These are phyloP conservation scores for Dioctria linearis DNA, from an alignment of 2,888 invertebrate species.

Conservation along the genomic window DNA sequence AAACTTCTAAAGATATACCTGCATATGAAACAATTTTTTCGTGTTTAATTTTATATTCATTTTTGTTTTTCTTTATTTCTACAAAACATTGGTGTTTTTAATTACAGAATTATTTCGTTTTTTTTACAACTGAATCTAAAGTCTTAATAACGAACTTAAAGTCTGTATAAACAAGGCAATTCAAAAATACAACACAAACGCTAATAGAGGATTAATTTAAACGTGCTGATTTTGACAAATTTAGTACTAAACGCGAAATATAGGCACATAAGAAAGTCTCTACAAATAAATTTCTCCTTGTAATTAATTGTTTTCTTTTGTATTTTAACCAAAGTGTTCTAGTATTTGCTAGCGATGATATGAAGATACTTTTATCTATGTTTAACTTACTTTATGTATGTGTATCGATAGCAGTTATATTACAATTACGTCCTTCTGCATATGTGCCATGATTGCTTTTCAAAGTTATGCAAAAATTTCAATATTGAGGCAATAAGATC, in stretches of 20 bases:
- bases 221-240: not conserved
- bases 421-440: not conserved
- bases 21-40: too few species aligned
- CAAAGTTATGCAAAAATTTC: not conserved
- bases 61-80: slow-evolving; percentile 9
- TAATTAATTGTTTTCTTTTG: not conserved
- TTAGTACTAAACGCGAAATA: slow-evolving; percentile 10
- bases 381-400: not conserved
- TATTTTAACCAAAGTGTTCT: not conserved
- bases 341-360: not conserved
- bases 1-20: too few species aligned
- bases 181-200: not conserved
- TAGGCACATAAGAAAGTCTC: slow-evolving; percentile 25
- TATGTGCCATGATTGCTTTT: not conserved
- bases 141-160: not conserved
- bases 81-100: slow-evolving; percentile 36
- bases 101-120: slow-evolving; percentile 8
- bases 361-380: not conserved
- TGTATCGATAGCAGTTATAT: slow-evolving; percentile 11
- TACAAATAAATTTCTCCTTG: not conserved
- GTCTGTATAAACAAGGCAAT: slow-evolving; percentile 14
- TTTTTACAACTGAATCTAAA: slow-evolving; percentile 6
- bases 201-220: too few species aligned
- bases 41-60: not conserved
- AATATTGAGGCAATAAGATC: not conserved